A percentile compares a stretch with the other conserved stretches of the same genome.
Evolutionary conservation across 2,888 invertebrate species (phyloP).

Genomic region (Cephus pulcher): DNA sequence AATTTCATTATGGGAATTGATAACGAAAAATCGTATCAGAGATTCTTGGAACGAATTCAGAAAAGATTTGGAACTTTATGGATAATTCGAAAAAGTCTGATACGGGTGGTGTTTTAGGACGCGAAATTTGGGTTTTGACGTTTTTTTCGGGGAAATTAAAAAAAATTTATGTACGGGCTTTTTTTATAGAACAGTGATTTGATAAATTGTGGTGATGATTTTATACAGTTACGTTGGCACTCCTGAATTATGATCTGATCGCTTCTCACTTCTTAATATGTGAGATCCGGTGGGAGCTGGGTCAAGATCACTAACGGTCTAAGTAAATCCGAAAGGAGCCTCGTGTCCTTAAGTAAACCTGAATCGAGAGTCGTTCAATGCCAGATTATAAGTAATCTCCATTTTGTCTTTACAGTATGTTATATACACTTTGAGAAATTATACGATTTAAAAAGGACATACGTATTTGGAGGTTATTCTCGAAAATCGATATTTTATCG

Average conservation of each 20-base stretch:
- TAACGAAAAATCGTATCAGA: background rate
- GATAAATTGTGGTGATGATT: background rate
- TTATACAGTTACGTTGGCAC: background rate
- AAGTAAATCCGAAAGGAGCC: conserved; percentile 27
- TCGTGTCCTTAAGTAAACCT: conserved; percentile 2
- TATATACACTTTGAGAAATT: background rate
- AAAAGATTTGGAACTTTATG: background rate
- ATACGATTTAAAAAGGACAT: background rate
- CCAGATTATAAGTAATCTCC: background rate
- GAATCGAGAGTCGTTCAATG: conserved; percentile 6
- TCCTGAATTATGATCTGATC: background rate
- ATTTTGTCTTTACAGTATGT: background rate
- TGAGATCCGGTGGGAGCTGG: conserved; percentile 30
- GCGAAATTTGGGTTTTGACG: background rate
- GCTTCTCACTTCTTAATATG: background rate
- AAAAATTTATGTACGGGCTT: too few species aligned
- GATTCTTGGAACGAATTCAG: background rate
- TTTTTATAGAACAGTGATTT: too few species aligned
- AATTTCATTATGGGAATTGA: background rate
- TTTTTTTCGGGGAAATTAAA: too few species aligned
- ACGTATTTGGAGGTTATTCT: background rate
- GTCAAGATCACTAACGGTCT: conserved; percentile 33
- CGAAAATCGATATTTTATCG: background rate
- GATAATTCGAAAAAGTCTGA: background rate
- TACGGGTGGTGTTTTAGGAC: background rate